Percentiles rank a stretch among this genome's conserved stretches.
Conservation (phyloP, 1,140 invertebrate species). For the Battus philenor region DNA sequence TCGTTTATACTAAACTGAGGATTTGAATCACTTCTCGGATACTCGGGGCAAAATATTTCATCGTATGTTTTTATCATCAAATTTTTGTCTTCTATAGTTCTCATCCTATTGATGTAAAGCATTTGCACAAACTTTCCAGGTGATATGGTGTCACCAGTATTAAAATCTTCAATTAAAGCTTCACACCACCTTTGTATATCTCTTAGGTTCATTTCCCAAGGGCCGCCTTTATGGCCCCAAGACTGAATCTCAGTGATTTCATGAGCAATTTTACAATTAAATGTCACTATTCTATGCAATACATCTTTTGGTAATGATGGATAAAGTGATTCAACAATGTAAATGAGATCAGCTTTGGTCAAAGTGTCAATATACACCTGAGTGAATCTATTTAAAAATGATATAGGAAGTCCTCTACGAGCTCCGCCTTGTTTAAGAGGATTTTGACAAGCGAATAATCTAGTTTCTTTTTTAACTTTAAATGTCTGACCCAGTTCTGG, state of each 20-base stretch:
- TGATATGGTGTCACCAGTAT: slow-evolving; percentile 42
- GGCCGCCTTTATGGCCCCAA: slow-evolving; percentile 87
- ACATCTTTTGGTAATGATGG: slow-evolving; percentile 73
- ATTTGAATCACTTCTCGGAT: slow-evolving; percentile 63
- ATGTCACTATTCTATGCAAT: slow-evolving; percentile 85
- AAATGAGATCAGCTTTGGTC: slow-evolving; percentile 84
- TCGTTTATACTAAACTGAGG: slow-evolving; percentile 75
- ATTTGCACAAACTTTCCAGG: slow-evolving; percentile 84
- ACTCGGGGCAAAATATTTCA: slow-evolving; percentile 76
- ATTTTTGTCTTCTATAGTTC: slow-evolving; percentile 82
- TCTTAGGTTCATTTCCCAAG: slow-evolving; percentile 98
- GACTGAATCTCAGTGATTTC: slow-evolving; percentile 78
- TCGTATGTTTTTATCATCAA: slow-evolving; percentile 79
- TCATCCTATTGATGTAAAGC: slow-evolving; percentile 89
- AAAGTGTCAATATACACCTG: slow-evolving; percentile 95
- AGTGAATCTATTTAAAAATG: slow-evolving; percentile 98
- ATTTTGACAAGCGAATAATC: slow-evolving; percentile 99
- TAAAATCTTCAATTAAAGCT: slow-evolving; percentile 55
- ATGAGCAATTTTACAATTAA: slow-evolving; percentile 83
- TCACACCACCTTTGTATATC: slow-evolving; percentile 97
- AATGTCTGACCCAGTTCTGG: slow-evolving; percentile 96
- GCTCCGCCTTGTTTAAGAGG: slow-evolving; percentile 97
- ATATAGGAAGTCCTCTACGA: slow-evolving; percentile 95
- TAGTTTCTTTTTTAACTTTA: slow-evolving; percentile 83
- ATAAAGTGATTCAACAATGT: slow-evolving; percentile 78